A percentile compares a stretch with the other conserved stretches of the same genome.
Conservation (phyloP, 2,888 invertebrate genomes). For the Tinea trinotella region DNA sequence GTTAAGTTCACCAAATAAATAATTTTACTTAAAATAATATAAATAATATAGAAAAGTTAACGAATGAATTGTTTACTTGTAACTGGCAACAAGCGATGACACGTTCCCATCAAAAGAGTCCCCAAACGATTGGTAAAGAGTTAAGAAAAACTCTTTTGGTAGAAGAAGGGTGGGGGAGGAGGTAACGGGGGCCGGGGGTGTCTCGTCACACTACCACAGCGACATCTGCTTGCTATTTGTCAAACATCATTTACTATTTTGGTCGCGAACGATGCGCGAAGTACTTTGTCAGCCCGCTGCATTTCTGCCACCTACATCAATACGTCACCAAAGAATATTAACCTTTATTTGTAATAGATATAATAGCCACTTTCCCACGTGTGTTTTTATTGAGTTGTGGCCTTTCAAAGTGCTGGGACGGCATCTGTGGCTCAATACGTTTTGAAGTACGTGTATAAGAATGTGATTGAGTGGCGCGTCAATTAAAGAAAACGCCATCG, state of each 20-base stretch:
- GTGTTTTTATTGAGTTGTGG: constrained; percentile 37
- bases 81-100: too few relatives aligned
- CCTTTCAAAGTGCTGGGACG: constrained; percentile 49
- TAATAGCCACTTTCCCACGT: neutral
- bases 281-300: constrained; percentile 40
- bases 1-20: too few relatives aligned
- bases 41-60: too few relatives aligned
- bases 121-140: neutral
- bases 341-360: neutral
- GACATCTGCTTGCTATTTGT: constrained; percentile 66
- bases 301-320: constrained; percentile 20
- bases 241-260: constrained; percentile 65
- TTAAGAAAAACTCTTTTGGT: constrained; percentile 7
- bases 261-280: constrained; percentile 32
- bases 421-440: constrained; percentile 31
- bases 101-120: neutral
- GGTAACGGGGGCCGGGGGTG: too few relatives aligned
- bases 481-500: constrained; percentile 44
- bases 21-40: too few relatives aligned
- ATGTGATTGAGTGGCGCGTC: constrained; percentile 67
- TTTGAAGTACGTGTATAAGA: constrained; percentile 25
- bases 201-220: constrained; percentile 25
- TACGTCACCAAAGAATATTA: neutral
- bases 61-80: too few relatives aligned
- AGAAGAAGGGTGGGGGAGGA: neutral